These are phyloP conservation scores for Anguilla megastoma DNA, from an alignment of 2,797 vertebrate species.

Conservation along the genomic window DNA sequence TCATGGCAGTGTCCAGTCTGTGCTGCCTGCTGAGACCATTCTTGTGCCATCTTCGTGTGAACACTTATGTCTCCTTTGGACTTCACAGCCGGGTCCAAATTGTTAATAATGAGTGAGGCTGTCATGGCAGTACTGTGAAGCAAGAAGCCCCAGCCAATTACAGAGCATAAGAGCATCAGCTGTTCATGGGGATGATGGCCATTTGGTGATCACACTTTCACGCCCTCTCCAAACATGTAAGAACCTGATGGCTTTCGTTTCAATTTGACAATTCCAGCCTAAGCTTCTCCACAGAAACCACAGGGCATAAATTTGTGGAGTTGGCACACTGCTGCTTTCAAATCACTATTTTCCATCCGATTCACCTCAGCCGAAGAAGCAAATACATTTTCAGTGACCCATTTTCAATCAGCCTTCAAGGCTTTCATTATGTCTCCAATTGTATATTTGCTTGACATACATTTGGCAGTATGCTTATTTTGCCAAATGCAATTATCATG, in stretches of 20 bases:
- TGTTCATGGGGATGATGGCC: not conserved
- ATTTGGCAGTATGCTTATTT: not conserved
- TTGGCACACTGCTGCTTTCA: not conserved
- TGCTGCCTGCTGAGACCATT: not conserved
- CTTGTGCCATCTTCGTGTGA: not conserved
- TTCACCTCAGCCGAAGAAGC: not conserved
- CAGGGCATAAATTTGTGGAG: not conserved
- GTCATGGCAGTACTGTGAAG: not conserved
- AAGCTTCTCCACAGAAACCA: not conserved
- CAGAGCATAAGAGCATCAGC: not conserved
- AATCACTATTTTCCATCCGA: not conserved
- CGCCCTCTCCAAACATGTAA: not conserved
- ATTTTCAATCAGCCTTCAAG: not conserved
- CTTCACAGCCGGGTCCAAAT: not conserved
- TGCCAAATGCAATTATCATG: not conserved
- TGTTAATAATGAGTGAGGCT: not conserved
- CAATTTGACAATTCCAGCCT: not conserved
- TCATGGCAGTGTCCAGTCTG: not conserved
- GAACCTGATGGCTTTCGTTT: not conserved
- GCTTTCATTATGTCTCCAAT: conserved; percentile 9
- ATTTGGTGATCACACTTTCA: not conserved
- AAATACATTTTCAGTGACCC: conserved; percentile 5
- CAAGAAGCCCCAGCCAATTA: not conserved
- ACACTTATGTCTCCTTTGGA: not conserved
- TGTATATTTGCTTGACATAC: not conserved